Evolutionary conservation across 2,113 vertebrate species (phyloP).

Genomic region (Murina feae): DNA sequence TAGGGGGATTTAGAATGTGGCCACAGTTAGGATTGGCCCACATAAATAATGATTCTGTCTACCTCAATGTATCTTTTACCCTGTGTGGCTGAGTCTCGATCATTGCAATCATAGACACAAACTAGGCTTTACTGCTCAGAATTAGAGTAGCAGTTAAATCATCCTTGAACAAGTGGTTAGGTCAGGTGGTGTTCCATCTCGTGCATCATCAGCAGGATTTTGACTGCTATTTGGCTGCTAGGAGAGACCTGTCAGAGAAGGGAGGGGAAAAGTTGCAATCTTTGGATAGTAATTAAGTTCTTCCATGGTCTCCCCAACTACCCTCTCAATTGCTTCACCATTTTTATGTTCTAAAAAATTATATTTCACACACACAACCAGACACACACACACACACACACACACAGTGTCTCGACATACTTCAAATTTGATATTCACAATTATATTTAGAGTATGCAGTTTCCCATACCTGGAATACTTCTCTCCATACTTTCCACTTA

Average conservation of each 20-base stretch:
- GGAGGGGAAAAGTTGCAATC: background rate
- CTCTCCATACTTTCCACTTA: background rate
- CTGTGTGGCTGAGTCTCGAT: background rate
- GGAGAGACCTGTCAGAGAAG: background rate
- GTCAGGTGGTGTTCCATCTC: background rate
- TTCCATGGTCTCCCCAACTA: background rate
- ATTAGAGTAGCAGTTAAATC: constrained; percentile 10
- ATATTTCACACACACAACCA: background rate
- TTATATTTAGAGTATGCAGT: background rate
- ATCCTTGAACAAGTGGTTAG: background rate
- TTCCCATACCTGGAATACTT: background rate
- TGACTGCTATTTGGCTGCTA: background rate
- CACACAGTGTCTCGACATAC: background rate
- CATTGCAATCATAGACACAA: background rate
- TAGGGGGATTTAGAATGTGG: background rate
- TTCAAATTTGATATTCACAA: background rate
- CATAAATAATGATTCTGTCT: background rate
- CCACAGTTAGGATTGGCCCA: background rate
- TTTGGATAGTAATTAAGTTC: background rate
- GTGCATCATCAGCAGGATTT: background rate
- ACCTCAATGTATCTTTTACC: background rate
- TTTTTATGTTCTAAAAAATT: background rate
- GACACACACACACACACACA: accelerated
- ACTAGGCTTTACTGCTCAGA: background rate
- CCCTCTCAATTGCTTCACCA: background rate